Base-by-base conservation (phyloP, 2,113 vertebrate genomes). In the Acanthisitta chloris region DNA sequence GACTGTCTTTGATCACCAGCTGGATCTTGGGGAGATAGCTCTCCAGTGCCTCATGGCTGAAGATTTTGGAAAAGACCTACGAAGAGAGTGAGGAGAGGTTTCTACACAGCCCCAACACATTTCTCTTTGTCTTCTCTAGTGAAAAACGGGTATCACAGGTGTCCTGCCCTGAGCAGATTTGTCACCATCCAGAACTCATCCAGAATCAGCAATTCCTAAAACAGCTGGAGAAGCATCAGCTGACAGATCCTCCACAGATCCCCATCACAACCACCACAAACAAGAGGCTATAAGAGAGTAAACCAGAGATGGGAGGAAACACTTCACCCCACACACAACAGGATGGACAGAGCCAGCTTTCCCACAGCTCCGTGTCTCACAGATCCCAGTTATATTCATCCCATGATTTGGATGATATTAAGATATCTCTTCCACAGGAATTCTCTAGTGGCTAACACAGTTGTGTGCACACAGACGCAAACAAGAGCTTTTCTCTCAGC, bases 1-100 rank as follows among this genome's bases (percentile, higher is more conserved):
- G 98, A 0, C 99, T 99, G 96, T 99, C 99, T 96, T 99, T 99
- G 96, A 99, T 99, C 81, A 99, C 99, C 97, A 98, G 98, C 96
- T 99, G 99, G 97, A 99, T 99, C 97, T 99, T 99, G 23, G 99
- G 99, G 10, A 99, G 98, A 86, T 99, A 99, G 36, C 98, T 99
- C 96, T 99, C 99, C 97, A 99, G 94, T 3, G 99, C 99, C 66
- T 99, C 99, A 0, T 99, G 99, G 96, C 99, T 99, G 98, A 99
- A 99, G 81, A 99, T 99, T 97, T 99, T 99, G 80, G 99, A 99
- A 96, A 99, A 99, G 48, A 99, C 99, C 99, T 99, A 29, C 2
- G 5, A 59, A 73, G 17, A 33, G 7, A 17, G 8, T 3, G 1
- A 24, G 28, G 15, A 38, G 90, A 80, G 43, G n/a, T 40, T 62